Evolutionary conservation across 2,888 invertebrate species (phyloP).

Genomic region (Pimpla rufipes): DNA sequence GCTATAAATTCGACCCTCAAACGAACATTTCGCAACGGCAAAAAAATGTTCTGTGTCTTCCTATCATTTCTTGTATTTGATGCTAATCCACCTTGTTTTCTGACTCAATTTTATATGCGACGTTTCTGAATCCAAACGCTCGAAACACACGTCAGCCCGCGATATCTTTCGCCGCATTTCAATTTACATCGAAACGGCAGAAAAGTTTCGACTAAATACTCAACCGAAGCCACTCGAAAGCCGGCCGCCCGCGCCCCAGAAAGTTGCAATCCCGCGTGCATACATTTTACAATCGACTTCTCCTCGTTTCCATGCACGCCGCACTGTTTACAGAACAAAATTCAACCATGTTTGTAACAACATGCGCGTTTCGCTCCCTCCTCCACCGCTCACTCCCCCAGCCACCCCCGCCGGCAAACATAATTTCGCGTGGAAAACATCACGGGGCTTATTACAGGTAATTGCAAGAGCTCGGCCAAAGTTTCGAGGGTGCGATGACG

Average conservation of each 20-base stretch:
- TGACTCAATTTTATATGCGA: too few species aligned
- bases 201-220: neutral
- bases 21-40: too few species aligned
- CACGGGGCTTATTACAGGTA: slow-evolving; percentile 64
- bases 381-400: too few species aligned
- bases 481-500: slow-evolving; percentile 56
- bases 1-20: too few species aligned
- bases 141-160: too few species aligned
- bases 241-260: neutral
- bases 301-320: neutral
- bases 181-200: neutral
- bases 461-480: slow-evolving; percentile 66
- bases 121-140: neutral
- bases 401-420: slow-evolving; percentile 61
- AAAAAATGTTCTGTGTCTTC: too few species aligned
- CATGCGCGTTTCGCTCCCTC: slow-evolving; percentile 27
- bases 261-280: neutral
- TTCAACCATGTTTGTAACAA: slow-evolving; percentile 41
- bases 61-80: too few species aligned
- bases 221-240: neutral
- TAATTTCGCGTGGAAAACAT: slow-evolving; percentile 65
- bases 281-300: neutral
- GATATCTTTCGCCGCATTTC: neutral
- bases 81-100: too few species aligned
- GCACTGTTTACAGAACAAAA: slow-evolving; percentile 25